These are phyloP conservation scores for Folsomia manolachei DNA, from an alignment of 2,888 invertebrate species.

Conservation along the genomic window DNA sequence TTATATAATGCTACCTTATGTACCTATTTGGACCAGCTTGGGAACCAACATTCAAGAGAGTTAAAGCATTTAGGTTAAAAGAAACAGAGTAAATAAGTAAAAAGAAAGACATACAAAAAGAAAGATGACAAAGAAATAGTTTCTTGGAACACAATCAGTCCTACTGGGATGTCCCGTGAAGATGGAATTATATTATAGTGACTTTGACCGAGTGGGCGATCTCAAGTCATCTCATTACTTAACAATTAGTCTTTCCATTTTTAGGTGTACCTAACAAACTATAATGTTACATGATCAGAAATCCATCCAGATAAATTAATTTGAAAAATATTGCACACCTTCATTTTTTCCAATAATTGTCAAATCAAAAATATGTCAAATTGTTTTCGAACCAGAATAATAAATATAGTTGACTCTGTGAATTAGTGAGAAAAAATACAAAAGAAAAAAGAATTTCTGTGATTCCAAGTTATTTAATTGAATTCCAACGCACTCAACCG, in stretches of 20 bases:
- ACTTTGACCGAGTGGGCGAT: slow-evolving; percentile 8
- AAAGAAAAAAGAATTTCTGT: not conserved
- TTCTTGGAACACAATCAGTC: not conserved
- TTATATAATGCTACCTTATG: too few species aligned
- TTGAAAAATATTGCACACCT: not conserved
- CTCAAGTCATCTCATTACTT: not conserved
- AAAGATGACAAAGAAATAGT: too few species aligned
- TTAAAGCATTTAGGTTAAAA: too few species aligned
- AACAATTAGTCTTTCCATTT: too few species aligned
- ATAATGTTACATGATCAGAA: too few species aligned
- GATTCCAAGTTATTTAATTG: not conserved
- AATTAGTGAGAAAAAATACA: not conserved
- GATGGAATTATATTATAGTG: not conserved
- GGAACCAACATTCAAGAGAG: not conserved
- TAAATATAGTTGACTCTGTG: not conserved
- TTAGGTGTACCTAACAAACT: too few species aligned
- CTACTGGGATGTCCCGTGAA: not conserved
- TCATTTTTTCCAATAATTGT: not conserved
- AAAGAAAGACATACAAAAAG: not conserved
- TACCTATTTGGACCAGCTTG: not conserved
- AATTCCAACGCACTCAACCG: not conserved
- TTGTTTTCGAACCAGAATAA: not conserved
- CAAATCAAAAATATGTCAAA: not conserved
- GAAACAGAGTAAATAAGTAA: not conserved
- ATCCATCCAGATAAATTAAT: too few species aligned